phyloP scores from a whole-genome alignment of 2,888 invertebrate species.

The Metacarcinus magister region DNA sequence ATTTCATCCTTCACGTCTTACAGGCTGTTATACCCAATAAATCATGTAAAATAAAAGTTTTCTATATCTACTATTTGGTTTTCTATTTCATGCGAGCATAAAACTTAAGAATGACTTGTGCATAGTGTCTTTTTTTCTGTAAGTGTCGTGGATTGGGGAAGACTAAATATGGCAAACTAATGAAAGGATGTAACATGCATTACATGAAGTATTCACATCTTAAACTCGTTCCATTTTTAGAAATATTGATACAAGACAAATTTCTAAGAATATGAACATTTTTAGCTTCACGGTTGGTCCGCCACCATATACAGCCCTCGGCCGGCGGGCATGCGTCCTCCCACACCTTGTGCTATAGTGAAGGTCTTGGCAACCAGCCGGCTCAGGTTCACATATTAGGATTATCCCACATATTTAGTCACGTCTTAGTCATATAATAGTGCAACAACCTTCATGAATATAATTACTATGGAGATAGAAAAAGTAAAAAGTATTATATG shows the following conservation, averaged over 20 bases:
- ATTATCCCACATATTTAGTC: not conserved
- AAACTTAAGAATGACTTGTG: not conserved
- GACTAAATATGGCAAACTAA: not conserved
- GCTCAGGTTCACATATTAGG: constrained; percentile 20
- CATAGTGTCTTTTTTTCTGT: not conserved
- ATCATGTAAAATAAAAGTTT: not conserved
- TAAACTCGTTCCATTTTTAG: not conserved
- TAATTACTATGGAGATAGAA: not conserved
- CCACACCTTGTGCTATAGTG: not conserved
- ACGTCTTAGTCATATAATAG: not conserved
- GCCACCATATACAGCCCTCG: not conserved
- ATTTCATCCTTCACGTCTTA: not conserved
- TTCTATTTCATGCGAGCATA: not conserved
- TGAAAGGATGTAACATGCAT: not conserved
- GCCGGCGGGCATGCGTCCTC: constrained; percentile 1
- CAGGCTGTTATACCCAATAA: not conserved
- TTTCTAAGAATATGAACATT: not conserved
- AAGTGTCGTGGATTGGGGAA: not conserved
- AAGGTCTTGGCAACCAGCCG: constrained; percentile 34
- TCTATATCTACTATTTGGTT: not conserved
- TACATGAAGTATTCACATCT: not conserved
- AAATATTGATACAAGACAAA: not conserved
- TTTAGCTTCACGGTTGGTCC: constrained; percentile 35
- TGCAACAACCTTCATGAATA: not conserved
- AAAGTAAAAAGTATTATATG: not conserved